Conservation (phyloP, 2,797 vertebrate species). For the Micromesistius poutassou region DNA sequence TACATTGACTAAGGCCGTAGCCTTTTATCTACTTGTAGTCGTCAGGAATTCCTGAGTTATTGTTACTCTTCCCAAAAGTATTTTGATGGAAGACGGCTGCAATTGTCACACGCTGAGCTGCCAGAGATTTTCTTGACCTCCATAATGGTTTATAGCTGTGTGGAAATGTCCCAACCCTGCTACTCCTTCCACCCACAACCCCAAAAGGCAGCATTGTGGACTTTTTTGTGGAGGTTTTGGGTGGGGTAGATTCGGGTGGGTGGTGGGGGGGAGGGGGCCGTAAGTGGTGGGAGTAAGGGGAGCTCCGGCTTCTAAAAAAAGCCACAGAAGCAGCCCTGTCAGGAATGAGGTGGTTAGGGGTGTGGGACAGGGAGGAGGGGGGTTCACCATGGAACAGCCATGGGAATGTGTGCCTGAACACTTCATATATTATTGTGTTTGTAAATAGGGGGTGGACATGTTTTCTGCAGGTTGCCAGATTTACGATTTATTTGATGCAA, state of each 20-base stretch:
- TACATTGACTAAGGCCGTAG: not conserved
- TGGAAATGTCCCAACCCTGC: not conserved
- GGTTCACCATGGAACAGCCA: not conserved
- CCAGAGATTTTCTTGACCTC: not conserved
- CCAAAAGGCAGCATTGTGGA: not conserved
- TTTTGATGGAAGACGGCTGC: not conserved
- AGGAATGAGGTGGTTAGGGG: slow-evolving; percentile 36
- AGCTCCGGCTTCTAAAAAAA: slow-evolving; percentile 54
- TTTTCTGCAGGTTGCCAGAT: not conserved
- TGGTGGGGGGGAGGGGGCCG: not conserved
- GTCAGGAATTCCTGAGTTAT: not conserved
- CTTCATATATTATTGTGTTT: not conserved
- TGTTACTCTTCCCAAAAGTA: not conserved
- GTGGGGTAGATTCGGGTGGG: not conserved
- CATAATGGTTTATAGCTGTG: not conserved
- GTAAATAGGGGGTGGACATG: too few relatives aligned
- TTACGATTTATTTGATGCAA: not conserved
- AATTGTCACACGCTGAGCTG: not conserved
- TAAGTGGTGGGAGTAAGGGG: slow-evolving; percentile 9
- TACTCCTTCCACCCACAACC: not conserved
- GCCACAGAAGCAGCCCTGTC: slow-evolving; percentile 28
- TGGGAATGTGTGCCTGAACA: not conserved
- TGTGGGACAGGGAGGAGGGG: not conserved
- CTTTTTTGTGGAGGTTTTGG: not conserved
- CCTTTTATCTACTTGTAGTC: not conserved